These are phyloP conservation scores for Clinocottus analis DNA, from an alignment of 2,113 vertebrate genomes.

Conservation along the genomic window DNA sequence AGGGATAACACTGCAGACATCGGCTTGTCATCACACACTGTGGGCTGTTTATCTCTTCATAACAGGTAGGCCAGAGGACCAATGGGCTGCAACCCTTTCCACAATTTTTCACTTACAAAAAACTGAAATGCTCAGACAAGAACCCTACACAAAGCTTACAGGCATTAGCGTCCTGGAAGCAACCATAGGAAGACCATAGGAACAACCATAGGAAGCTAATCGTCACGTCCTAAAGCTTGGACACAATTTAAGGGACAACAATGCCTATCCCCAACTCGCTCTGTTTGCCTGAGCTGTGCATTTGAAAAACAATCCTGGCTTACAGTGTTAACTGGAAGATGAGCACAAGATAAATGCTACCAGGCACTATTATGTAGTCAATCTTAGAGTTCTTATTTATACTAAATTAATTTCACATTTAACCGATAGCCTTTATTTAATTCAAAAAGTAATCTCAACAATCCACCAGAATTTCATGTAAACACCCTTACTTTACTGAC, in stretches of 20 bases:
- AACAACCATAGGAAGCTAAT: not conserved
- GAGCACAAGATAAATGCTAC: not conserved
- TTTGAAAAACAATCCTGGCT: not conserved
- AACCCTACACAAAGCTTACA: constrained; percentile 29
- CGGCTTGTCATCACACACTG: constrained; percentile 16
- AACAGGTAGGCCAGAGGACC: constrained; percentile 45
- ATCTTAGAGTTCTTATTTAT: not conserved
- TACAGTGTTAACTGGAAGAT: not conserved
- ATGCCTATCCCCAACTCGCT: not conserved
- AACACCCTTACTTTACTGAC: not conserved
- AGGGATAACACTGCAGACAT: constrained; percentile 45
- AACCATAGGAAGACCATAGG: too few species aligned
- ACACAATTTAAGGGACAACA: constrained; percentile 29
- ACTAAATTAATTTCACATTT: not conserved
- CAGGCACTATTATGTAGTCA: not conserved
- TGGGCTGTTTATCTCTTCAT: constrained; percentile 41
- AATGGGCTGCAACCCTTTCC: constrained; percentile 27
- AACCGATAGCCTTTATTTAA: not conserved
- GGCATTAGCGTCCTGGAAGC: constrained; percentile 20
- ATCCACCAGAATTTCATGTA: not conserved
- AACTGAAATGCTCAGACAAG: constrained; percentile 22
- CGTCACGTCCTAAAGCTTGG: not conserved
- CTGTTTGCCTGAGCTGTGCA: not conserved
- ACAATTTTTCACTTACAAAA: constrained; percentile 22
- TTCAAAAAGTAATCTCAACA: not conserved